Conservation (phyloP, 37 sponge, comb jelly and placozoan genomes). For the Aphrocallistes beatrix region DNA sequence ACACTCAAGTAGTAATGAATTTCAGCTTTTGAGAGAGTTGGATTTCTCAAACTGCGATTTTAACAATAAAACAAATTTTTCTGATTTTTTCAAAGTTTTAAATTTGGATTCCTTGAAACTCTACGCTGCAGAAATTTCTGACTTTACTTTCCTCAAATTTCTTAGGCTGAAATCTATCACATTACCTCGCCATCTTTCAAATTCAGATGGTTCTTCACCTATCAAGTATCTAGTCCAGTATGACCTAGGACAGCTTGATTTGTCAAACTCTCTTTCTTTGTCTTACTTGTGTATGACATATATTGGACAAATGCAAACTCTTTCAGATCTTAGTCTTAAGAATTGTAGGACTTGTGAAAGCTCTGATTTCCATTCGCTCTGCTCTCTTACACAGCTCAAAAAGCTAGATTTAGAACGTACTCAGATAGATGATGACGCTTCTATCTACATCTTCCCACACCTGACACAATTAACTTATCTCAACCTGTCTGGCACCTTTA, state of each 20-base stretch:
- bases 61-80: background rate
- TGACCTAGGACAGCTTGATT: background rate
- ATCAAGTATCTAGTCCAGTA: background rate
- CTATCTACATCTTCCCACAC: background rate
- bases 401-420: background rate
- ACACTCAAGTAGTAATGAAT: background rate
- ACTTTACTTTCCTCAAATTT: background rate
- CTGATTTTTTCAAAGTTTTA: background rate
- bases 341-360: background rate
- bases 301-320: background rate
- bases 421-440: background rate
- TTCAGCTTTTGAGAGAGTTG: background rate
- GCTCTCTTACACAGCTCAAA: background rate
- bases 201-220: background rate
- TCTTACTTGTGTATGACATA: background rate
- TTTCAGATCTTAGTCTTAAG: background rate
- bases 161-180: background rate
- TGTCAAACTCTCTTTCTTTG: background rate
- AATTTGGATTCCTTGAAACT: background rate
- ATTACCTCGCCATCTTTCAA: background rate
- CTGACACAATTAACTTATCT: background rate
- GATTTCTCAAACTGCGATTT: background rate
- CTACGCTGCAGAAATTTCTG: background rate
- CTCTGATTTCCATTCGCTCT: background rate
- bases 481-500: background rate